Percentiles rank a stretch among this genome's conserved stretches.
phyloP scores from a whole-genome alignment of 2,113 vertebrate species.

The Ibidorhyncha struthersii region DNA sequence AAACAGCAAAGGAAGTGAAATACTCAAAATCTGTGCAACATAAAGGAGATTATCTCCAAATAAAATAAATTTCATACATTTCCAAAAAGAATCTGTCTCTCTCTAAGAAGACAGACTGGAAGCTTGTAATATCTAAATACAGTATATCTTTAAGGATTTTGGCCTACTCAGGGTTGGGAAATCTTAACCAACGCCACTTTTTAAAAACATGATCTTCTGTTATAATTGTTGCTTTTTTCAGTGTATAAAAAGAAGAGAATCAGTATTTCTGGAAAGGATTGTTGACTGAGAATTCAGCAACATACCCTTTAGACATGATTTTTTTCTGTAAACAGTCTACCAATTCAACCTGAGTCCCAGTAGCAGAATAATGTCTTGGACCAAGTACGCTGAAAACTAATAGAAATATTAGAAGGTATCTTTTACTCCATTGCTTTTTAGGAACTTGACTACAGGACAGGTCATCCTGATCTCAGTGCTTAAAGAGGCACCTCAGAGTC shows the following conservation, averaged over 20 bases:
- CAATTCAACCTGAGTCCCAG: neutral
- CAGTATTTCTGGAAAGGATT: neutral
- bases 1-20: neutral
- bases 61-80: neutral
- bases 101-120: neutral
- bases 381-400: neutral
- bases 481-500: neutral
- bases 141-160: neutral
- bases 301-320: rapidly evolving
- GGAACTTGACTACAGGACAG: neutral
- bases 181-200: neutral
- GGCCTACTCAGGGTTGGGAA: neutral
- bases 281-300: neutral
- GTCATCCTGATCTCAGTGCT: neutral
- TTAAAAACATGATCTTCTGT: neutral
- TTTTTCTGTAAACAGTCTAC: neutral
- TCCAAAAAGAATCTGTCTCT: neutral
- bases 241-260: neutral
- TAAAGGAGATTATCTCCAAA: neutral
- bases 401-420: neutral
- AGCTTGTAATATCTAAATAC: neutral
- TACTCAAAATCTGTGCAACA: neutral
- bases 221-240: neutral
- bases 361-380: neutral
- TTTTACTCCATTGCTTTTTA: neutral